Evolutionary conservation across 2,888 invertebrate species (phyloP).

Genomic region (Mythimna vitellina): DNA sequence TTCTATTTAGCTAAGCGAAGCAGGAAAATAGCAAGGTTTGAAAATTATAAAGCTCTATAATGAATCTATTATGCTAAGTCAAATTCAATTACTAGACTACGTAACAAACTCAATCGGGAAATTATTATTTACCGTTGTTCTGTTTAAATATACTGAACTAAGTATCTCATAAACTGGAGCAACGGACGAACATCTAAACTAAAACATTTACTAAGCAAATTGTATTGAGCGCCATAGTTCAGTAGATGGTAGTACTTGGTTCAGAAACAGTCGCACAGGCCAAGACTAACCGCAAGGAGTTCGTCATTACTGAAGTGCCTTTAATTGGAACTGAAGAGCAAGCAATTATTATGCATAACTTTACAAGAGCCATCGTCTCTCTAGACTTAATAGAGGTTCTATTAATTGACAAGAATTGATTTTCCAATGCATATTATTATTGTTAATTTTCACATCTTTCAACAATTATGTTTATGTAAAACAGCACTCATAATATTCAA

Average conservation of each 20-base stretch:
- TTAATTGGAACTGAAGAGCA: conserved; percentile 83
- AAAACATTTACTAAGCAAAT: conserved; percentile 63
- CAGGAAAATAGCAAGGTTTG: background rate
- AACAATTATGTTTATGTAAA: conserved; percentile 26
- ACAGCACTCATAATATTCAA: conserved; percentile 17
- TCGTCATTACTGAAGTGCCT: conserved; percentile 78
- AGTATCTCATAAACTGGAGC: conserved; percentile 24
- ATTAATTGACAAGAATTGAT: conserved; percentile 78
- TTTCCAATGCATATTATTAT: conserved; percentile 63
- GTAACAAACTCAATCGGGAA: conserved; percentile 3
- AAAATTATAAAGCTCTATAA: background rate
- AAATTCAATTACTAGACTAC: conserved; percentile 11
- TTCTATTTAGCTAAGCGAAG: too few relatives aligned
- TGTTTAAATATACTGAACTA: conserved; percentile 28
- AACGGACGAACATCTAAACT: conserved; percentile 42
- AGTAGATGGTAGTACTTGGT: conserved; percentile 60
- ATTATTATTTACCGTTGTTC: conserved; percentile 31
- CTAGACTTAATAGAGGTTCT: conserved; percentile 75
- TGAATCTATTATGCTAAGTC: background rate
- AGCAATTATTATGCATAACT: conserved; percentile 87
- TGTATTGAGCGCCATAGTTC: conserved; percentile 61
- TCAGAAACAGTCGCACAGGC: conserved; percentile 60
- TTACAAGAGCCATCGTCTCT: conserved; percentile 76
- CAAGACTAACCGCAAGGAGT: conserved; percentile 71
- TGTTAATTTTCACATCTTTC: conserved; percentile 49